A percentile compares a stretch with the other conserved stretches of the same genome.
Conservation (phyloP, 2,797 vertebrate genomes). For the Pseudotriccus pelzelni region DNA sequence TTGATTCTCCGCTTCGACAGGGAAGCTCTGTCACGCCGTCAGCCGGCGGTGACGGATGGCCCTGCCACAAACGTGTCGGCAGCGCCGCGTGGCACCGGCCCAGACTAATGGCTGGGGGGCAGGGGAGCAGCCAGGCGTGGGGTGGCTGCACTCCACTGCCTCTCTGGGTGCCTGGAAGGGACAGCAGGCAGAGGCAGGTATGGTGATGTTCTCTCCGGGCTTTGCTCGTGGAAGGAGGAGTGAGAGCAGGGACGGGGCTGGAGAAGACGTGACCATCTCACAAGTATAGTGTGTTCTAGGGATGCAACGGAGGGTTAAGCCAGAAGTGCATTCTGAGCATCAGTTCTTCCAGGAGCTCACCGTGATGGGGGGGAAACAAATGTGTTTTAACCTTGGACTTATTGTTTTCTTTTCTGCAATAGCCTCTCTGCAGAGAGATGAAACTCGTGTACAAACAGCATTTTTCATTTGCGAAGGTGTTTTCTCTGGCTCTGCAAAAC, state of each 20-base stretch:
- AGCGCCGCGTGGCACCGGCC: not conserved
- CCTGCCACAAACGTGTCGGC: not conserved
- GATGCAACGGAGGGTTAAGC: not conserved
- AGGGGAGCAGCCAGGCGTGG: not conserved
- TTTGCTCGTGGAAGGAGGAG: not conserved
- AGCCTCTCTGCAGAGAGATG: not conserved
- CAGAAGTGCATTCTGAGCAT: not conserved
- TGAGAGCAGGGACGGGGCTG: not conserved
- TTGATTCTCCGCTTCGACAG: slow-evolving; percentile 62
- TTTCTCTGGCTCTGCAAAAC: slow-evolving; percentile 13
- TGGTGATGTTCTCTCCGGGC: not conserved
- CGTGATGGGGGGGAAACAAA: no score
- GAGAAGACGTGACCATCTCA: not conserved
- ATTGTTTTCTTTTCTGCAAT: not conserved
- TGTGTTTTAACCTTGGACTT: not conserved
- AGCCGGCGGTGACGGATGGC: not conserved
- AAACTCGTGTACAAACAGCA: not conserved
- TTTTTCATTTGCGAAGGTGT: slow-evolving; percentile 24
- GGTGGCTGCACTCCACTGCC: not conserved
- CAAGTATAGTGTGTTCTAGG: not conserved
- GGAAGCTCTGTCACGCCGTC: slow-evolving; percentile 15
- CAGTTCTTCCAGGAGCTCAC: not conserved
- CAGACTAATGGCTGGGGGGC: not conserved
- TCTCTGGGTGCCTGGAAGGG: not conserved
- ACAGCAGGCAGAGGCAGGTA: not conserved